Evolutionary conservation across 2,113 vertebrate genomes (phyloP).

Genomic region (Datnioides undecimradiatus): DNA sequence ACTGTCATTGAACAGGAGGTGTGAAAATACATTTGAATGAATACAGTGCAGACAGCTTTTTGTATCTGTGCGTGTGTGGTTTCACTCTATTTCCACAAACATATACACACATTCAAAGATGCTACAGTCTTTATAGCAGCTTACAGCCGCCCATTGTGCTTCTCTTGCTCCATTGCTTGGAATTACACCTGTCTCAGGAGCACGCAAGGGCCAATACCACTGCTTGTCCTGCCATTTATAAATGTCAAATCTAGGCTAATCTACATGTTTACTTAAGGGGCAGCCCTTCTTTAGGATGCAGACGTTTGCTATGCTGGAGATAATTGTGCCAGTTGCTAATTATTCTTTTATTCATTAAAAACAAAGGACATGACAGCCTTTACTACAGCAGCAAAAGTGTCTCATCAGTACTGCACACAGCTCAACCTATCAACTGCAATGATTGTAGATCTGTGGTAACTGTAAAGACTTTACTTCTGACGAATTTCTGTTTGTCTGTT

Average conservation of each 20-base stretch:
- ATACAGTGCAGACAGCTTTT: neutral
- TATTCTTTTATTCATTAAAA: slow-evolving; percentile 9
- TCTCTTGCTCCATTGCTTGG: slow-evolving; percentile 22
- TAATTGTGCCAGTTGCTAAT: slow-evolving; percentile 19
- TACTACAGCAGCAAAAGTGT: neutral
- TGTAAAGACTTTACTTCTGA: neutral
- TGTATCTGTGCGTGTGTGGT: neutral
- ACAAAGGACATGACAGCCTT: neutral
- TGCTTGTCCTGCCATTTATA: slow-evolving; percentile 25
- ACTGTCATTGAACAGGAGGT: neutral
- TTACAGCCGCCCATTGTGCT: slow-evolving; percentile 40
- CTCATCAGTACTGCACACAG: slow-evolving; percentile 5
- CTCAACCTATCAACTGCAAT: slow-evolving; percentile 20
- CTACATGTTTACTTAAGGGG: neutral
- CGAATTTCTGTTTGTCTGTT: slow-evolving; percentile 21
- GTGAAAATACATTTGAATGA: slow-evolving; percentile 30
- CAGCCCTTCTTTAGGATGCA: slow-evolving; percentile 10
- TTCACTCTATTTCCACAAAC: neutral
- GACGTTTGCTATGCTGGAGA: neutral
- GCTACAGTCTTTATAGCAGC: slow-evolving; percentile 33
- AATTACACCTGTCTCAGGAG: slow-evolving; percentile 35
- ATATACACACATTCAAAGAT: slow-evolving; percentile 14
- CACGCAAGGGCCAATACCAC: slow-evolving; percentile 7
- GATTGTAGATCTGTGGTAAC: slow-evolving; percentile 17
- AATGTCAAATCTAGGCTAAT: slow-evolving; percentile 6